Percentiles rank a stretch among this genome's conserved stretches.
Conservation (phyloP, 1,140 invertebrate genomes). For the Paralvinella palmiformis region DNA sequence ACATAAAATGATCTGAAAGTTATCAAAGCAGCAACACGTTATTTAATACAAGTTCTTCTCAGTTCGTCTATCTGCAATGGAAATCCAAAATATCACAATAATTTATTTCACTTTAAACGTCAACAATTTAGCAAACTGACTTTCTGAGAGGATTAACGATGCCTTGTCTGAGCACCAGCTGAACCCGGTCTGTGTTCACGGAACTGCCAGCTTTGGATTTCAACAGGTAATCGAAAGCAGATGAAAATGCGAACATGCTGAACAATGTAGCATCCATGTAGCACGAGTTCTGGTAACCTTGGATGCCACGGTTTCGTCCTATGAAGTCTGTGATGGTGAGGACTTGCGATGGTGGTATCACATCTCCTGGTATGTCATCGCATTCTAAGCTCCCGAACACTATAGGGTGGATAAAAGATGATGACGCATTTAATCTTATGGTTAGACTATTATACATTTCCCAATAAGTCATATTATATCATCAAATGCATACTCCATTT, state of each 20-base stretch:
- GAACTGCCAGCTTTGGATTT: constrained; percentile 69
- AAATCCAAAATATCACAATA: not conserved
- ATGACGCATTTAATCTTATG: not conserved
- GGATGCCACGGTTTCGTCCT: constrained; percentile 67
- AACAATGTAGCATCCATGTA: constrained; percentile 94
- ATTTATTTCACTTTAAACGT: too few relatives aligned
- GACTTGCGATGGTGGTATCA: constrained; percentile 54
- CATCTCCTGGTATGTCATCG: constrained; percentile 68
- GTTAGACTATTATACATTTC: not conserved
- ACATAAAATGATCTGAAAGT: constrained; percentile 63
- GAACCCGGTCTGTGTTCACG: constrained; percentile 76
- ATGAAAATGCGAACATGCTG: constrained; percentile 93
- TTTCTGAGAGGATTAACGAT: constrained; percentile 91
- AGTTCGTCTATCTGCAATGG: not conserved
- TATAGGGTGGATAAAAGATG: constrained; percentile 12
- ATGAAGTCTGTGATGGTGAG: constrained; percentile 22
- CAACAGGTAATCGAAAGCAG: constrained; percentile 83
- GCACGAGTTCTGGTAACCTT: constrained; percentile 96
- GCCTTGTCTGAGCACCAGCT: constrained; percentile 81
- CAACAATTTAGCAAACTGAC: constrained; percentile 31
- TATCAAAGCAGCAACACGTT: not conserved
- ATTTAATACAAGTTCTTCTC: not conserved
- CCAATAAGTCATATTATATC: too few relatives aligned
- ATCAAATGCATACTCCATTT: too few relatives aligned
- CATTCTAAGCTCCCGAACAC: constrained; percentile 63